Evolutionary conservation across 2,113 vertebrate species (phyloP).

Genomic region (Phylloscopus trochiloides): DNA sequence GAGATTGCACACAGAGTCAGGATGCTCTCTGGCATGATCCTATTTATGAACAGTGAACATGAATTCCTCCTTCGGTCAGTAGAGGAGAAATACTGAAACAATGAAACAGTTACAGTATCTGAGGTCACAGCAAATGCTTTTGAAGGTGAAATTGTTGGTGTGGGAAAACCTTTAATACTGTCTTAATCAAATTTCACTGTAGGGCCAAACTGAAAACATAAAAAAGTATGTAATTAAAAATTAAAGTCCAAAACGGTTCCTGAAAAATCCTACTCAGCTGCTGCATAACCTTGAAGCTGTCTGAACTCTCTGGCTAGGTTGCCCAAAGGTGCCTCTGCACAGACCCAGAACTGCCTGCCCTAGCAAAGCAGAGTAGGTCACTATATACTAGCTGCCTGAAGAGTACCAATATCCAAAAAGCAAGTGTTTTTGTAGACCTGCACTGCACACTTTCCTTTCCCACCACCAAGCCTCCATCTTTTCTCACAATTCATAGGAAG

Average conservation of each 20-base stretch:
- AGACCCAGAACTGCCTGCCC: neutral
- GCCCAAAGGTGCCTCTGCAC: neutral
- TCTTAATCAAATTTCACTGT: conserved; percentile 6
- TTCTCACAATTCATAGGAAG: neutral
- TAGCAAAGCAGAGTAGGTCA: neutral
- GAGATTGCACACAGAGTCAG: neutral
- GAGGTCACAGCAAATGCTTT: neutral
- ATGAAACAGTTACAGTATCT: neutral
- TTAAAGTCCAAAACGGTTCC: neutral
- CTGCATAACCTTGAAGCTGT: neutral
- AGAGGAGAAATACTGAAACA: neutral
- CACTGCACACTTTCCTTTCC: neutral
- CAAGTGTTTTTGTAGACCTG: neutral
- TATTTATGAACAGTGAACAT: neutral
- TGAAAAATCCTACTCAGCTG: conserved; percentile 8
- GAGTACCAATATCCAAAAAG: neutral
- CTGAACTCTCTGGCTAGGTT: neutral
- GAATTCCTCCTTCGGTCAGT: neutral
- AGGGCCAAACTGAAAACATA: neutral
- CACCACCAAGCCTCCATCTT: neutral
- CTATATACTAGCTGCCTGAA: neutral
- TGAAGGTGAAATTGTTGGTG: conserved; percentile 13
- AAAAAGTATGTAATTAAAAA: neutral
- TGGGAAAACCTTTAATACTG: conserved; percentile 17
- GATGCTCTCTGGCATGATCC: neutral